Conservation (phyloP, 2,113 vertebrate genomes). For the Platycercus adscitus region DNA sequence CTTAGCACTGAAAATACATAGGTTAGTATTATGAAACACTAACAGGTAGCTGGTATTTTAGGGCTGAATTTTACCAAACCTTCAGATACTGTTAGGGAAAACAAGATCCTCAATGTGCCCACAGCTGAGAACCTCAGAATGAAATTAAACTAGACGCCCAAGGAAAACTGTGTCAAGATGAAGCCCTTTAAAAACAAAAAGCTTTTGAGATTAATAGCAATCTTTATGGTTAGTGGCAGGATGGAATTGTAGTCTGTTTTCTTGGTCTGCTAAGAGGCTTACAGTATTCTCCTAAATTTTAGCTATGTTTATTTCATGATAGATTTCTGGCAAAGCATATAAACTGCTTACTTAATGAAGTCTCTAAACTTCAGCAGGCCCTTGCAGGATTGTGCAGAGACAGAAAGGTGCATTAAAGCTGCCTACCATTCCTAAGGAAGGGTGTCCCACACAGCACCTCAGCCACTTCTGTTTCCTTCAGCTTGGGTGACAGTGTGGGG, state of each 20-base stretch:
- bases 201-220: background rate
- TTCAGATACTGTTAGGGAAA: background rate
- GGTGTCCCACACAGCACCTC: background rate
- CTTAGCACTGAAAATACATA: background rate
- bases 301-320: background rate
- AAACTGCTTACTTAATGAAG: background rate
- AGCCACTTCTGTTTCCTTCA: background rate
- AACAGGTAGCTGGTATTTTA: background rate
- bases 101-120: background rate
- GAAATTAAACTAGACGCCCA: background rate
- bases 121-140: background rate
- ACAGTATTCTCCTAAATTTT: background rate
- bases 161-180: background rate
- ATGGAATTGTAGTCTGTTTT: background rate
- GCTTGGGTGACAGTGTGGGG: background rate
- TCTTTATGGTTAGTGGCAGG: background rate
- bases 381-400: background rate
- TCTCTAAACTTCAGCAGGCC: background rate
- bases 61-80: background rate
- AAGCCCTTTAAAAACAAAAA: background rate
- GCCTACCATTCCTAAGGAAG: background rate
- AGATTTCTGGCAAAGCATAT: background rate
- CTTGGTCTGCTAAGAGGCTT: background rate
- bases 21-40: background rate
- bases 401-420: background rate